phyloP scores from a whole-genome alignment of 2,888 invertebrate genomes.

The Cryptosula pallasiana region DNA sequence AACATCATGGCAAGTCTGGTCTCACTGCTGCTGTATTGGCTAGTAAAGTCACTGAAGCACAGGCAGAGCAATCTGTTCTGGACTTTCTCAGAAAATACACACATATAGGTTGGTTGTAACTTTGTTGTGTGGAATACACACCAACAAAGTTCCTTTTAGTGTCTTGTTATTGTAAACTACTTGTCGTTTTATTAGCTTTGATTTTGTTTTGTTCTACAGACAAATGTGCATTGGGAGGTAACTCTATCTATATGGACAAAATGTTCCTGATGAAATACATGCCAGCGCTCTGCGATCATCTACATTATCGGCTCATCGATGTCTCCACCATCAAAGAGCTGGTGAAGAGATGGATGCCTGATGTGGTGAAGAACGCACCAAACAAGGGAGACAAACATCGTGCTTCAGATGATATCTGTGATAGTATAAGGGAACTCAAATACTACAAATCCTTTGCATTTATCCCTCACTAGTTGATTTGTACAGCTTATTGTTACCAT shows the following conservation, averaged over 20 bases:
- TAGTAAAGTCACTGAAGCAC: slow-evolving; percentile 63
- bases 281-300: slow-evolving; percentile 69
- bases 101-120: slow-evolving; percentile 56
- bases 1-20: slow-evolving; percentile 25
- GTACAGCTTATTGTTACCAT: background rate
- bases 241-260: slow-evolving; percentile 79
- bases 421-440: slow-evolving; percentile 76
- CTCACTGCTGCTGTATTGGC: slow-evolving; percentile 67
- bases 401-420: slow-evolving; percentile 71
- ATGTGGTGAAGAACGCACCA: slow-evolving; percentile 42
- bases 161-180: too few relatives aligned
- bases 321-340: slow-evolving; percentile 85
- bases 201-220: slow-evolving; percentile 57
- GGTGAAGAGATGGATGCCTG: slow-evolving; percentile 65
- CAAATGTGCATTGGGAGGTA: slow-evolving; percentile 66
- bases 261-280: slow-evolving; percentile 75
- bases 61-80: slow-evolving; percentile 69
- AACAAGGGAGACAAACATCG: slow-evolving; percentile 51
- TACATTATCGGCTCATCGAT: slow-evolving; percentile 90
- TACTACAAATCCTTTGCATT: slow-evolving; percentile 62
- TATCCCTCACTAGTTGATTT: slow-evolving; percentile 2
- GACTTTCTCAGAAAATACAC: slow-evolving; percentile 65
- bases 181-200: too few relatives aligned
- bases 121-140: too few relatives aligned
- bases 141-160: too few relatives aligned